Evolutionary conservation across 2,797 vertebrate species (phyloP).

Genomic region (Apodemus agrarius): DNA sequence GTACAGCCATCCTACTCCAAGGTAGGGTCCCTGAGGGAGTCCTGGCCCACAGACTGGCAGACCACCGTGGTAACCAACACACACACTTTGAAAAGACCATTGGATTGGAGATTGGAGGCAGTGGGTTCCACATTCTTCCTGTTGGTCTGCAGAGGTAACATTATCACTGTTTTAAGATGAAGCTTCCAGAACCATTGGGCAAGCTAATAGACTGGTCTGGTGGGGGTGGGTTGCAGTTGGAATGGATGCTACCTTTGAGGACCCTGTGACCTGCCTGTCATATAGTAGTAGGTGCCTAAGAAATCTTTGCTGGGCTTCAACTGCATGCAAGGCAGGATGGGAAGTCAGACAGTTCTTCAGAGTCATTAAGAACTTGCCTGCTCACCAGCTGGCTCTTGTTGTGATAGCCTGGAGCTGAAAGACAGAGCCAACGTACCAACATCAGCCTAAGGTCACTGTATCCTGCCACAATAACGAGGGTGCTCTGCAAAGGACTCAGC

Average conservation of each 20-base stretch:
- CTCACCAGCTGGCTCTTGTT: neutral
- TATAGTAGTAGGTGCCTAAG: neutral
- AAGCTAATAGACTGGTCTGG: neutral
- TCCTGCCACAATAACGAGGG: neutral
- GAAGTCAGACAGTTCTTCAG: neutral
- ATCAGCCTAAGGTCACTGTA: neutral
- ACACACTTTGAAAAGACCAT: neutral
- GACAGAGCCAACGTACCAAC: neutral
- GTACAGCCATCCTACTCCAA: too few species aligned
- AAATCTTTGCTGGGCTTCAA: neutral
- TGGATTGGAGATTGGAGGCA: neutral
- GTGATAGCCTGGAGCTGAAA: rapidly evolving
- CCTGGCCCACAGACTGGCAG: neutral
- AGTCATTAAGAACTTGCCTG: neutral
- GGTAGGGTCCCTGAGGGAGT: neutral
- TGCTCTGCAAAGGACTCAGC: neutral
- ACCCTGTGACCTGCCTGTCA: neutral
- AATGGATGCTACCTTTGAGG: neutral
- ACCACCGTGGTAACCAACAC: neutral
- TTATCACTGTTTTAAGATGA: neutral
- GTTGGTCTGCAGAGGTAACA: neutral
- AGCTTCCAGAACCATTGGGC: neutral
- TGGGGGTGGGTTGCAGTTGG: slow-evolving; percentile 26
- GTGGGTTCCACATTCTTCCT: neutral
- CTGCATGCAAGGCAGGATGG: too few species aligned